A percentile compares a stretch with the other conserved stretches of the same genome.
These are phyloP conservation scores for Myxocyprinus asiaticus DNA, from an alignment of 2,113 vertebrate genomes.

Conservation along the genomic window DNA sequence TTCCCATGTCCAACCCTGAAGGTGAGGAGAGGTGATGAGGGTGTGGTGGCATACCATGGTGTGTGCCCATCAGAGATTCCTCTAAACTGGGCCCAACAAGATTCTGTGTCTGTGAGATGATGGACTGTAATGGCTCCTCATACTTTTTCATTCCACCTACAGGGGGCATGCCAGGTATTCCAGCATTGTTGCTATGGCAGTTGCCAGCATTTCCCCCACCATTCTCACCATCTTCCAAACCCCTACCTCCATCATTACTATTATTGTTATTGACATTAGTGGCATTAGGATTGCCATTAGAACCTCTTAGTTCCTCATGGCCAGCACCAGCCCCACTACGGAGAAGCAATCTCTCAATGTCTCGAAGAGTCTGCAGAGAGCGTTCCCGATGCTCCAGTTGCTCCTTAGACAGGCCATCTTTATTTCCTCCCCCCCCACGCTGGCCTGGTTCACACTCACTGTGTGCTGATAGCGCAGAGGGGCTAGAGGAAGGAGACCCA, in stretches of 20 bases:
- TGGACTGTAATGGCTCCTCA: conserved; percentile 93
- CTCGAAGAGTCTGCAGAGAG: conserved; percentile 91
- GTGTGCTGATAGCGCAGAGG: conserved; percentile 54
- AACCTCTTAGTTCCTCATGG: conserved; percentile 73
- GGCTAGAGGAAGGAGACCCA: conserved; percentile 69
- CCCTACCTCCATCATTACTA: conserved; percentile 67
- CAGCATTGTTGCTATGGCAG: conserved; percentile 55
- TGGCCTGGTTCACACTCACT: conserved; percentile 65
- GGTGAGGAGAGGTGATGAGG: conserved; percentile 74
- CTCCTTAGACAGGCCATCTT: conserved; percentile 90
- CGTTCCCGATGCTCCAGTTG: conserved; percentile 95
- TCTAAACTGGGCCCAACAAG: conserved; percentile 81
- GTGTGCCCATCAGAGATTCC: conserved; percentile 75
- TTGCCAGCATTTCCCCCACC: conserved; percentile 60
- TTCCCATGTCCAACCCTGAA: conserved; percentile 83
- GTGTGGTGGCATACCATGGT: conserved; percentile 67
- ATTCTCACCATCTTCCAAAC: conserved; percentile 64
- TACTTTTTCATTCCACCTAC: conserved; percentile 84
- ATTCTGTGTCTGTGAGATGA: conserved; percentile 93
- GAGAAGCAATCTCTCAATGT: conserved; percentile 91
- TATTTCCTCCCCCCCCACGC: conserved; percentile 60
- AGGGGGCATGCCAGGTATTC: conserved; percentile 49
- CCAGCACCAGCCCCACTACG: conserved; percentile 79
- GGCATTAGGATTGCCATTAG: conserved; percentile 60
- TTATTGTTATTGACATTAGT: conserved; percentile 64